Percentiles rank a stretch among this genome's conserved stretches.
Conservation (phyloP, 2,113 vertebrate genomes). For the Prionailurus viverrinus region DNA sequence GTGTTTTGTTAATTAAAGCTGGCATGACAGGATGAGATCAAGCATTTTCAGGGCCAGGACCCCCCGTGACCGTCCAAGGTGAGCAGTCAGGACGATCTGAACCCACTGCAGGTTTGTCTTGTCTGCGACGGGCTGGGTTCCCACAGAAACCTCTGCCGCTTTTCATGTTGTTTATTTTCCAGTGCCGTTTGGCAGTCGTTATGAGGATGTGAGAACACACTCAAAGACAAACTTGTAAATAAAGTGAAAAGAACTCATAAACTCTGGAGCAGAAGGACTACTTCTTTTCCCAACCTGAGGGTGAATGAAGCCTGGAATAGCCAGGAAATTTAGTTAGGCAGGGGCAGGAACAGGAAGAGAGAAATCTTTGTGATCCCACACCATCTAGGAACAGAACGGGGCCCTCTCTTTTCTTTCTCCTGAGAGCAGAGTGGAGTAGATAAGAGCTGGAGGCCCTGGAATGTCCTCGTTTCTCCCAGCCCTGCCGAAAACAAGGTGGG, state of each 20-base stretch:
- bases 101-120: background rate
- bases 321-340: background rate
- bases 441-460: background rate
- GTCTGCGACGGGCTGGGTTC: background rate
- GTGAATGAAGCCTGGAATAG: background rate
- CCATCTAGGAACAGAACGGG: background rate
- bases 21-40: background rate
- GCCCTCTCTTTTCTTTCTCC: background rate
- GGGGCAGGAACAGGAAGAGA: background rate
- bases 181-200: background rate
- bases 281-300: background rate
- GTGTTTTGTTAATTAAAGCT: background rate
- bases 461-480: background rate
- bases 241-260: background rate
- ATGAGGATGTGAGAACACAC: background rate
- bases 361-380: background rate
- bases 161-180: background rate
- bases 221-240: background rate
- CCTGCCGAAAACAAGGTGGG: background rate
- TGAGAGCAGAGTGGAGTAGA: background rate
- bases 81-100: background rate
- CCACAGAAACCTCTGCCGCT: background rate
- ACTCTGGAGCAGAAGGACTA: background rate
- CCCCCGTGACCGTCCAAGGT: background rate
- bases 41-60: background rate